phyloP scores from a whole-genome alignment of 2,888 invertebrate genomes.

The Callinectes sapidus region DNA sequence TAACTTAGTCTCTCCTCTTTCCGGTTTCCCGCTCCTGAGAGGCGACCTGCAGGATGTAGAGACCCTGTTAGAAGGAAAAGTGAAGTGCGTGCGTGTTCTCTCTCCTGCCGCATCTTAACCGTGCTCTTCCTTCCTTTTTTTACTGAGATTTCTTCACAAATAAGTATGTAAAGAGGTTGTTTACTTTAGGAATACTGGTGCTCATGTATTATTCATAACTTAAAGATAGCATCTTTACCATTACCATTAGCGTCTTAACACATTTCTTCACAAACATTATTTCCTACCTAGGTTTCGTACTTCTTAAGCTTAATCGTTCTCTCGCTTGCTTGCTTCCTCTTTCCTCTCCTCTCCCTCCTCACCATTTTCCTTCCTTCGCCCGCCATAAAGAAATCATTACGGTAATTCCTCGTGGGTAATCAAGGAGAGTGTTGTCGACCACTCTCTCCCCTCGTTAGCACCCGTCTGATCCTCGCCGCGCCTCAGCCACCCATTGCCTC shows the following conservation, averaged over 20 bases:
- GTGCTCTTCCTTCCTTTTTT: constrained; percentile 3
- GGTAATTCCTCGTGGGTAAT: constrained; percentile 34
- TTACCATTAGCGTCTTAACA: constrained; percentile 6
- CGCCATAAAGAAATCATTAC: constrained; percentile 32
- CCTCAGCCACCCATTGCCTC: constrained; percentile 32
- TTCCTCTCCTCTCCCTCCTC: background rate
- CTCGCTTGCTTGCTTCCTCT: constrained; percentile 30
- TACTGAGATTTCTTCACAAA: constrained; percentile 3
- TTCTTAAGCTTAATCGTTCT: constrained; percentile 16
- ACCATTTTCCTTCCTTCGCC: constrained; percentile 26
- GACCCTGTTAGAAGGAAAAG: background rate
- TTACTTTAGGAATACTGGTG: background rate
- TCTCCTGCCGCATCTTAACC: background rate
- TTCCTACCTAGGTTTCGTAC: background rate
- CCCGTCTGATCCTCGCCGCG: constrained; percentile 24
- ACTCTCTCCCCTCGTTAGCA: constrained; percentile 26
- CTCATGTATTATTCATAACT: constrained; percentile 24
- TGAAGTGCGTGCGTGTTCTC: constrained; percentile 3
- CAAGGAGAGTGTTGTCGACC: constrained; percentile 36
- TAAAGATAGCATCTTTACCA: background rate
- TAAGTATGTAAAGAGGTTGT: constrained; percentile 12
- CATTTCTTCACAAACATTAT: constrained; percentile 1
- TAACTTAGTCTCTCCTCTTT: background rate
- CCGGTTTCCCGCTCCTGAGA: background rate
- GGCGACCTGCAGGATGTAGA: background rate